Percentiles rank a stretch among this genome's conserved stretches.
phyloP scores from a whole-genome alignment of 1,140 invertebrate species.

The Bradynema listronoti region DNA sequence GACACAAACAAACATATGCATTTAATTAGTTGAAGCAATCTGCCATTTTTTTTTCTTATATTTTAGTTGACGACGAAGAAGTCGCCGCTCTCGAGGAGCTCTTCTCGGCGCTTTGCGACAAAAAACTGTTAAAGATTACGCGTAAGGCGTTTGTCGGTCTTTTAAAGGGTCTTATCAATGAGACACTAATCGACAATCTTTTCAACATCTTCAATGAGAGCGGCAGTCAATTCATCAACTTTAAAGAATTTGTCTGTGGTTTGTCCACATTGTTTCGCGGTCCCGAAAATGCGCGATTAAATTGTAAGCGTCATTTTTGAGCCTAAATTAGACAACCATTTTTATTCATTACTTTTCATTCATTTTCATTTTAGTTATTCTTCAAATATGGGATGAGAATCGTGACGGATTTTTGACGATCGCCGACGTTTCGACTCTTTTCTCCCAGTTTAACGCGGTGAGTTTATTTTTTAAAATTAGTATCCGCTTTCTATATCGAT shows the following conservation, averaged over 20 bases:
- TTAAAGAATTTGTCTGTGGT: conserved; percentile 83
- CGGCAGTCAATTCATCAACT: conserved; percentile 77
- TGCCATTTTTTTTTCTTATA: neutral
- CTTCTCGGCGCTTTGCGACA: conserved; percentile 2
- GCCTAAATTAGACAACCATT: too few relatives aligned
- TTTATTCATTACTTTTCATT: neutral
- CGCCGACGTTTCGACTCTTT: conserved; percentile 1
- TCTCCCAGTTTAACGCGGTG: conserved; percentile 2
- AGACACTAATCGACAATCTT: conserved; percentile 55
- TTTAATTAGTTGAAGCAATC: neutral
- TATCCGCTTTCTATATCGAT: neutral
- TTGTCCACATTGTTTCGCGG: conserved; percentile 79
- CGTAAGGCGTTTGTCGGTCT: conserved; percentile 3
- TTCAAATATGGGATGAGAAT: conserved; percentile 20
- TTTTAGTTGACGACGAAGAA: conserved; percentile 4
- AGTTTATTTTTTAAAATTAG: too few relatives aligned
- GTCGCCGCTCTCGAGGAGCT: conserved; percentile 1
- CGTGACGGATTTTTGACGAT: conserved; percentile 7
- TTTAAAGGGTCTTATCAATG: neutral
- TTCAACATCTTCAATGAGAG: conserved; percentile 82
- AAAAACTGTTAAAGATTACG: neutral
- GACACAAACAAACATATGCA: neutral
- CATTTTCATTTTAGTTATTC: conserved; percentile 22
- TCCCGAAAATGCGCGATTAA: conserved; percentile 59
- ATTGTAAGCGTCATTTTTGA: conserved; percentile 17